Evolutionary conservation across 2,113 vertebrate species (phyloP), one percentile per base, ranked within the genome.

Genomic region (Parotia lawesii): DNA sequence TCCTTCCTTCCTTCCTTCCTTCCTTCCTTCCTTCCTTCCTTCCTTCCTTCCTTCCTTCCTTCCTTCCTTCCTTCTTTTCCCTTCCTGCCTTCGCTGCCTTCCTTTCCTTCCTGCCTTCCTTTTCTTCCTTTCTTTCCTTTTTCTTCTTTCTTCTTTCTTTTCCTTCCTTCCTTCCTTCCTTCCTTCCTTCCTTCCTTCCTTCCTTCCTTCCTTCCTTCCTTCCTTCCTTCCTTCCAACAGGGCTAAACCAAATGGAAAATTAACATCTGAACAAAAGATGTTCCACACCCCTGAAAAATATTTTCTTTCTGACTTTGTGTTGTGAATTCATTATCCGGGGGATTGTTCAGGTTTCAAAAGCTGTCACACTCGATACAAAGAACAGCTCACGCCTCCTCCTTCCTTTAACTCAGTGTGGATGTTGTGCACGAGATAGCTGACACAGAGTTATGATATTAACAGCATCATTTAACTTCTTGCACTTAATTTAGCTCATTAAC

Each of bases 241-340:
- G 14, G 15, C 47, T 61, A 70, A 71, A 40, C 23, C 42, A 60
- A 53, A 61, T 21, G 25, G 28, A 65, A 84, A 70, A 76, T n/a
- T 22, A n/a, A 22, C 47, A 42, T 40, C 66, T 58, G 42, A 95
- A 78, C 85, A 81, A 92, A 93, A 95, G 37, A 77, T 96, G 93
- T 90, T 96, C 81, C 77, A 82, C 57, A n/a, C 10, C 67, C 69
- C 90, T 85, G 71, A 78, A 92, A 86, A 95, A 86, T 90, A 50
- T 80, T 90, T 96, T 92, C 76, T 90, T 86, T 82, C 87, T 92
- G 66, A 83, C 47, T 95, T 96, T 84, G 33, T 81, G 6, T 44
- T 94, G 89, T 90, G 94, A 96, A 96, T 97, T 95, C 75, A 95
- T 97, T 96, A 91, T 76, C 65, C 77, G 38, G 77, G 66, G 85